Conservation (phyloP, 2,888 invertebrate species). For the Trachelus tabidus region DNA sequence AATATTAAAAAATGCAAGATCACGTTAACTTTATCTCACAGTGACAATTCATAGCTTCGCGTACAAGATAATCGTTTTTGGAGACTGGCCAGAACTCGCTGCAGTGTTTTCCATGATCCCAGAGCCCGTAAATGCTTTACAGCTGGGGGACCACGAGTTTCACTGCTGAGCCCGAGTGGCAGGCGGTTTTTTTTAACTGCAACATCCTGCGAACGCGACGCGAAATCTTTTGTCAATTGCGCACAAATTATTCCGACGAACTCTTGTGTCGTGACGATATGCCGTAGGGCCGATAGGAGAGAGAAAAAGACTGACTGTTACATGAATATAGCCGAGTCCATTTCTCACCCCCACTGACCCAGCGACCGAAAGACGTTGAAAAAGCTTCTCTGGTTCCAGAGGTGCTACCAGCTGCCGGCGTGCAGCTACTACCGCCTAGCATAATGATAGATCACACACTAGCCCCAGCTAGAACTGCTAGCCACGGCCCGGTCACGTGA, state of each 20-base stretch:
- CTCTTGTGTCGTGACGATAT: slow-evolving; percentile 50
- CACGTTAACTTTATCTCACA: neutral
- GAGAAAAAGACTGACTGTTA: slow-evolving; percentile 83
- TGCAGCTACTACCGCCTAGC: slow-evolving; percentile 32
- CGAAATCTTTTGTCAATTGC: neutral
- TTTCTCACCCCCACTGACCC: slow-evolving; percentile 74
- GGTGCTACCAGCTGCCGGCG: slow-evolving; percentile 48
- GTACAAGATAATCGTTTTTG: slow-evolving; percentile 10
- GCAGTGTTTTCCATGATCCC: slow-evolving; percentile 64
- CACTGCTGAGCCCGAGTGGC: slow-evolving; percentile 59
- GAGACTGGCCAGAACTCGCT: slow-evolving; percentile 53
- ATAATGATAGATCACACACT: slow-evolving; percentile 62
- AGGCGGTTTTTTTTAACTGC: neutral
- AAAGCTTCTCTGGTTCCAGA: slow-evolving; percentile 23
- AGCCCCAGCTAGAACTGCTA: slow-evolving; percentile 51
- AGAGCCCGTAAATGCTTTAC: slow-evolving; percentile 55
- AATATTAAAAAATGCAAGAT: neutral
- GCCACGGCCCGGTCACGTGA: slow-evolving; percentile 65
- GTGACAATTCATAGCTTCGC: neutral
- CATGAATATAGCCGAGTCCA: slow-evolving; percentile 72
- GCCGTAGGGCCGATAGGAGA: slow-evolving; percentile 77
- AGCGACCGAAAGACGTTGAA: slow-evolving; percentile 43
- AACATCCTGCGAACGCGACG: neutral
- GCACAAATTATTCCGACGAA: neutral
- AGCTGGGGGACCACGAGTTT: slow-evolving; percentile 63